These are phyloP conservation scores for Threskiornis aethiopicus DNA, from an alignment of 2,797 vertebrate genomes.

Conservation along the genomic window DNA sequence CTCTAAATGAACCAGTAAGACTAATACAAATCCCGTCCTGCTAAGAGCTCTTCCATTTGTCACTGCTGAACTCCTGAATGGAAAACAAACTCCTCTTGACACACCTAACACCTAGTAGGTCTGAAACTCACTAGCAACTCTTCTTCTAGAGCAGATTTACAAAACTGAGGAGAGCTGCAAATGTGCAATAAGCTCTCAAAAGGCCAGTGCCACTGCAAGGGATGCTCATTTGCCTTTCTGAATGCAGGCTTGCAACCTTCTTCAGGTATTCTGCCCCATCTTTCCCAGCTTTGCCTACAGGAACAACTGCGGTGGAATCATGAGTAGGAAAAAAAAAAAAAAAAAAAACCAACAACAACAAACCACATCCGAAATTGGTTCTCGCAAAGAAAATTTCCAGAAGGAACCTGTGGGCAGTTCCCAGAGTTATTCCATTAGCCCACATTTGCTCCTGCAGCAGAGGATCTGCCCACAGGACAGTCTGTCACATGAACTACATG, in stretches of 20 bases:
- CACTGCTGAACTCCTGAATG: not conserved
- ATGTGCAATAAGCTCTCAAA: not conserved
- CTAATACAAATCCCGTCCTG: not conserved
- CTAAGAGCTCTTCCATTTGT: not conserved
- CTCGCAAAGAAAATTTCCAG: not conserved
- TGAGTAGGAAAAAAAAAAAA: not conserved
- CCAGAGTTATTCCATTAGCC: conserved; percentile 14
- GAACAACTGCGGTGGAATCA: not conserved
- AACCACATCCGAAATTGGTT: not conserved
- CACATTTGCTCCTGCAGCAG: not conserved
- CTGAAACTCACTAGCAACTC: not conserved
- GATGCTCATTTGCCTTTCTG: not conserved
- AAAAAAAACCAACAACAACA: too few species aligned
- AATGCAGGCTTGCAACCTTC: not conserved
- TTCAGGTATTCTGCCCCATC: not conserved
- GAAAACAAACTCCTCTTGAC: not conserved
- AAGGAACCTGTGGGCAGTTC: not conserved
- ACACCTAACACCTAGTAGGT: not conserved
- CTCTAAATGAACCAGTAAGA: not conserved
- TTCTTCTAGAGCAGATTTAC: not conserved
- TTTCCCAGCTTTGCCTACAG: not conserved
- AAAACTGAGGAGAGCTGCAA: not conserved
- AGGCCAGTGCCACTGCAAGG: not conserved
- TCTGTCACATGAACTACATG: conserved; percentile 38
- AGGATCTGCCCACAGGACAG: conserved; percentile 27